phyloP scores from a whole-genome alignment of 2,113 vertebrate genomes.

The Theristicus caerulescens region DNA sequence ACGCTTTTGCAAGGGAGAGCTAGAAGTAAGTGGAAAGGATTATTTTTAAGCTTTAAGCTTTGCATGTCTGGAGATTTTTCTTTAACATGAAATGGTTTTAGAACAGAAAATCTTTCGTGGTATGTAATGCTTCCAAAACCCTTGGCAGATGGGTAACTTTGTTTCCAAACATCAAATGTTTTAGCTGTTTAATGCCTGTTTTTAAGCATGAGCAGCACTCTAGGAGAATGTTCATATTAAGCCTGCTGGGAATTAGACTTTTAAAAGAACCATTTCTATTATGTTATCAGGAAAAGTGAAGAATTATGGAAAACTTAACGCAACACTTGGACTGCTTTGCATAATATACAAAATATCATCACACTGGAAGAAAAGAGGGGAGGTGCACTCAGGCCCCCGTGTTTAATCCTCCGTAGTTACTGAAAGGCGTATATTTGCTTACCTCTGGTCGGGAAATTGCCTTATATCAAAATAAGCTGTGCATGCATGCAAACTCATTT shows the following conservation, averaged over 20 bases:
- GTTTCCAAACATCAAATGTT: slow-evolving; percentile 25
- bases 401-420: neutral
- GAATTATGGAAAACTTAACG: neutral
- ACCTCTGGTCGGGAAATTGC: neutral
- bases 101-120: neutral
- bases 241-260: neutral
- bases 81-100: neutral
- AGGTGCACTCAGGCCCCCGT: rapidly evolving
- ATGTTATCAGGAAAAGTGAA: neutral
- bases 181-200: slow-evolving; percentile 22
- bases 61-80: neutral
- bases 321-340: neutral
- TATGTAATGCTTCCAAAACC: neutral
- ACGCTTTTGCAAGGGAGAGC: neutral
- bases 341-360: neutral
- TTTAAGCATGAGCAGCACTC: neutral
- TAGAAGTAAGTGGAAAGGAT: neutral
- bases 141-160: slow-evolving; percentile 14
- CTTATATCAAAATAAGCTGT: neutral
- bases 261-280: neutral
- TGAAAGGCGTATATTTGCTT: neutral
- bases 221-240: neutral
- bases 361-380: neutral
- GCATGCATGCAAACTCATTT: rapidly evolving
- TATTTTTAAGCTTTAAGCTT: neutral